phyloP scores from a whole-genome alignment of 2,888 invertebrate genomes.

The Hypomecis atomaria region DNA sequence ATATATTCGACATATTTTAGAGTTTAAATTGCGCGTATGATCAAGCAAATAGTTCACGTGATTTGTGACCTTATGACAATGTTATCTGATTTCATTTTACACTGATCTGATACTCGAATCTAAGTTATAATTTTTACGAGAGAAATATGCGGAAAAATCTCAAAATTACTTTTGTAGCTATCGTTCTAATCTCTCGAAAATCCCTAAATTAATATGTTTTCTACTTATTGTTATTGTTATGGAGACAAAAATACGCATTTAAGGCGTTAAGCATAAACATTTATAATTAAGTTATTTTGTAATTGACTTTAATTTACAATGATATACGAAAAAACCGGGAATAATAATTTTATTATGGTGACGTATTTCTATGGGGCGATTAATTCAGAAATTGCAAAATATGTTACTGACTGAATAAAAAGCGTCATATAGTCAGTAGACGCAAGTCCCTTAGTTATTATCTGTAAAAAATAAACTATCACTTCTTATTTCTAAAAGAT shows the following conservation, averaged over 20 bases:
- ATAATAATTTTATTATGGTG: too few relatives aligned
- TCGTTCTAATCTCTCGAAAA: too few relatives aligned
- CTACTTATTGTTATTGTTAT: neutral
- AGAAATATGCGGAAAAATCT: neutral
- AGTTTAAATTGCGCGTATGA: neutral
- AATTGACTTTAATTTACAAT: neutral
- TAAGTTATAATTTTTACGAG: neutral
- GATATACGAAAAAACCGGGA: too few relatives aligned
- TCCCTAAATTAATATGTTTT: neutral
- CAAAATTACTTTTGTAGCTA: too few relatives aligned
- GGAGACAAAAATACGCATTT: neutral
- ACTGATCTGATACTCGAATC: slow-evolving; percentile 16
- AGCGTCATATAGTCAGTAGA: too few relatives aligned
- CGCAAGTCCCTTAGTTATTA: too few relatives aligned
- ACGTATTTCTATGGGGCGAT: too few relatives aligned
- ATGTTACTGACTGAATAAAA: too few relatives aligned
- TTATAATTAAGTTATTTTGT: neutral
- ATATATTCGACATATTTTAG: neutral
- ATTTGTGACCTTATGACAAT: neutral
- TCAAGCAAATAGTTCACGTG: neutral
- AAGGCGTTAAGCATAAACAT: neutral
- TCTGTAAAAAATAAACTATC: too few relatives aligned
- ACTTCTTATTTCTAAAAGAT: too few relatives aligned
- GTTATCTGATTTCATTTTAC: neutral
- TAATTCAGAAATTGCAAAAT: neutral